These are phyloP conservation scores for Orthosia gothica DNA, from an alignment of 2,888 invertebrate species.

Conservation along the genomic window DNA sequence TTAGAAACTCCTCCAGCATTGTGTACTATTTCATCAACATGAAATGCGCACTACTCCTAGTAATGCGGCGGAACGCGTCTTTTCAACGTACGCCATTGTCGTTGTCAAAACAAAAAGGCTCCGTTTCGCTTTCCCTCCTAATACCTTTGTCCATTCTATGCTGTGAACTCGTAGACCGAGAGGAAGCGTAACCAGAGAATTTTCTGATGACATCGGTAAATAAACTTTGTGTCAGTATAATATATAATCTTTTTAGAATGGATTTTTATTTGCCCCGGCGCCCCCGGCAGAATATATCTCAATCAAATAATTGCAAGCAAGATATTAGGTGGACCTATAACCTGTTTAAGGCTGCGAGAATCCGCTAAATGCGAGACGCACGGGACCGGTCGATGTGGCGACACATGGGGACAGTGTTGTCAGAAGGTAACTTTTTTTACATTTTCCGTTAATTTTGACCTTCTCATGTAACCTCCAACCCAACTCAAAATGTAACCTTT, in stretches of 20 bases:
- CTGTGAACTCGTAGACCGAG: conserved; percentile 1
- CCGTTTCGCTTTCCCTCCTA: conserved; percentile 59
- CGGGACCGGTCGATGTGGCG: too few species aligned
- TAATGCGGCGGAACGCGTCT: conserved; percentile 51
- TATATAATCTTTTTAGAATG: not conserved
- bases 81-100: conserved; percentile 38
- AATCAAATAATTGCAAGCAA: too few species aligned
- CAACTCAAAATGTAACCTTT: too few species aligned
- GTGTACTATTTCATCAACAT: conserved; percentile 13
- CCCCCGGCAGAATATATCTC: not conserved
- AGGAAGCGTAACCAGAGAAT: conserved; percentile 1
- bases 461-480: too few species aligned
- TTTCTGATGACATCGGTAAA: not conserved
- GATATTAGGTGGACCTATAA: too few species aligned
- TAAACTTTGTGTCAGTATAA: not conserved
- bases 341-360: too few species aligned
- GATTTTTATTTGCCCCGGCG: not conserved
- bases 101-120: conserved; percentile 55
- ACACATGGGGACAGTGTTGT: too few species aligned
- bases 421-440: too few species aligned
- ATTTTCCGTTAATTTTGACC: too few species aligned
- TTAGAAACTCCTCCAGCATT: not conserved
- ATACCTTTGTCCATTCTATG: conserved; percentile 52
- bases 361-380: too few species aligned
- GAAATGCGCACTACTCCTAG: conserved; percentile 8